Evolutionary conservation across 2,797 vertebrate genomes (phyloP).

Genomic region (Eupleurogrammus muticus): DNA sequence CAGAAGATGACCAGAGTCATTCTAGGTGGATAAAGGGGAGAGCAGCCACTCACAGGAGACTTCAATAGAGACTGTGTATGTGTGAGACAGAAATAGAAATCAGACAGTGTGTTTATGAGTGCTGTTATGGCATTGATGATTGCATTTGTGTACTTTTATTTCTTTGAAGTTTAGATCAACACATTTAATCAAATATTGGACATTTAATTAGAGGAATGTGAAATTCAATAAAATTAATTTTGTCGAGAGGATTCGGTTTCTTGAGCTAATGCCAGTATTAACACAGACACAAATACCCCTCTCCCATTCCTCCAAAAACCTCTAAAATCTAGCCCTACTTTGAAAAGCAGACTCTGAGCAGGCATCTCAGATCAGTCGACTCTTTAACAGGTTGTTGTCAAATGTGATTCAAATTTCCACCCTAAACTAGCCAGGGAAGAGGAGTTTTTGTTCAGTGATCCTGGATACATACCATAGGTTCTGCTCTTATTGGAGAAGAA

Average conservation of each 20-base stretch:
- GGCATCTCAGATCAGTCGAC: slow-evolving; percentile 12
- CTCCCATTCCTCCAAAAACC: background rate
- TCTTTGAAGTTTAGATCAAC: slow-evolving; percentile 17
- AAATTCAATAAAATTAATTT: slow-evolving; percentile 19
- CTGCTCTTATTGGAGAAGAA: slow-evolving; percentile 41
- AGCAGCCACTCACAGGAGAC: slow-evolving; percentile 1
- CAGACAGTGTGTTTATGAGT: slow-evolving; percentile 25
- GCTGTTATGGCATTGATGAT: slow-evolving; percentile 44
- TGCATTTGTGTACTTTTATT: slow-evolving; percentile 14
- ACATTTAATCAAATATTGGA: slow-evolving; percentile 9
- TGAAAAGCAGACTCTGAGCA: slow-evolving; percentile 19
- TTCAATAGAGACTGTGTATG: slow-evolving; percentile 6
- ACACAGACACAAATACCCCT: background rate
- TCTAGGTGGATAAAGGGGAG: background rate
- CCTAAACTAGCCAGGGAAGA: slow-evolving; percentile 11
- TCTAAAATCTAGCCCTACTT: background rate
- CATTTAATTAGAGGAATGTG: slow-evolving; percentile 26
- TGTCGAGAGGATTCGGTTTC: slow-evolving; percentile 21
- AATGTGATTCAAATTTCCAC: slow-evolving; percentile 14
- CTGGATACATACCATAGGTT: slow-evolving; percentile 15
- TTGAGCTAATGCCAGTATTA: slow-evolving; percentile 6
- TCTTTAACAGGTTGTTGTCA: slow-evolving; percentile 18
- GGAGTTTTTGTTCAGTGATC: slow-evolving; percentile 8
- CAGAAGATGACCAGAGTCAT: background rate
- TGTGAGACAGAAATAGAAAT: slow-evolving; percentile 19